phyloP scores from a whole-genome alignment of 2,888 invertebrate species.

The Lepidocyrtoides sp. region DNA sequence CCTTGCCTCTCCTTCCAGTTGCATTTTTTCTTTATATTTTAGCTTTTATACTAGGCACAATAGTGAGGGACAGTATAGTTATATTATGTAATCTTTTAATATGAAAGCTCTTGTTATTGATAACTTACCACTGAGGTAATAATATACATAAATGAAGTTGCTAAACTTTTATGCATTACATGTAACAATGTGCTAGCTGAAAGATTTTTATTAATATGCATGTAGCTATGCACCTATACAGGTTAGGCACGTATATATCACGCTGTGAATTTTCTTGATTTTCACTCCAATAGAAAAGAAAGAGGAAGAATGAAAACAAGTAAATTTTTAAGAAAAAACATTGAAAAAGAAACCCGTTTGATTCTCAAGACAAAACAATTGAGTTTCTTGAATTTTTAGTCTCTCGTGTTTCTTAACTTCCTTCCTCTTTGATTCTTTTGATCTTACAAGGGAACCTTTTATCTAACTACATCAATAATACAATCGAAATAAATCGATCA shows the following conservation, averaged over 20 bases:
- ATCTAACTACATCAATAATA: too few species aligned
- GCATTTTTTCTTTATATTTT: too few species aligned
- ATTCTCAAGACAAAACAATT: constrained; percentile 18
- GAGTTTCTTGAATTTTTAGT: constrained; percentile 18
- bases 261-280: not conserved
- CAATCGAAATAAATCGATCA: too few species aligned
- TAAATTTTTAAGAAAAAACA: not conserved
- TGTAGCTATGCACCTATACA: not conserved
- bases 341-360: constrained; percentile 6
- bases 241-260: not conserved
- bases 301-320: constrained; percentile 29
- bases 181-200: not conserved
- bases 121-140: not conserved
- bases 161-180: not conserved
- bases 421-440: constrained; percentile 28
- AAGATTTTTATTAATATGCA: not conserved
- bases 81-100: constrained; percentile 7
- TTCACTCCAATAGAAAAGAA: too few species aligned
- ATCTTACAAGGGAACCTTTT: too few species aligned
- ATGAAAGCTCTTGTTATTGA: not conserved
- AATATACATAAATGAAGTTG: not conserved
- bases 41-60: too few species aligned
- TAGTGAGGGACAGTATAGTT: too few species aligned
- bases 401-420: constrained; percentile 3
- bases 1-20: constrained; percentile 63